phyloP scores from a whole-genome alignment of 2,113 vertebrate species.

The Mastomys coucha region DNA sequence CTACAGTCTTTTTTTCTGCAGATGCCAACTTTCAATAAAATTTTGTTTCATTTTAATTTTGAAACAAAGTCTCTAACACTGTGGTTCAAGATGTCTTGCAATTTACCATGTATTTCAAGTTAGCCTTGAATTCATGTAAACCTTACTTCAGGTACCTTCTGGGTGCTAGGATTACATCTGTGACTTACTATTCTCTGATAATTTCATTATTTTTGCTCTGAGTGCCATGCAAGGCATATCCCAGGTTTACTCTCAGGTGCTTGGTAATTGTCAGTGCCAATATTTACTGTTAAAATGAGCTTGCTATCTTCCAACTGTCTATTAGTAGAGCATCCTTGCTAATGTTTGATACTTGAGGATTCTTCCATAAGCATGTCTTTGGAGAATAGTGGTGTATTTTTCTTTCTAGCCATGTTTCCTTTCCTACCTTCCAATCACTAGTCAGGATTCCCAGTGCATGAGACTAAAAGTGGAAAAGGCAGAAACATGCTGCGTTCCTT shows the following conservation, averaged over 20 bases:
- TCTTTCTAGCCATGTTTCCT: not conserved
- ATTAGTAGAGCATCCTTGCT: not conserved
- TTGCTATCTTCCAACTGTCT: not conserved
- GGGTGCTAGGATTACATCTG: not conserved
- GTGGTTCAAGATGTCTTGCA: not conserved
- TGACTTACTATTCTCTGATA: not conserved
- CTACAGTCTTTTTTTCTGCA: too few relatives aligned
- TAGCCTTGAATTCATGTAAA: not conserved
- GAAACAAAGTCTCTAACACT: not conserved
- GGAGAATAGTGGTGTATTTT: not conserved
- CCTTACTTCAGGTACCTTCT: not conserved
- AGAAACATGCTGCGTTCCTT: too few relatives aligned
- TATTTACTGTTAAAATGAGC: not conserved
- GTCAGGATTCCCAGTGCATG: not conserved
- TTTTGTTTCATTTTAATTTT: not conserved
- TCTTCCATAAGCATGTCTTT: not conserved
- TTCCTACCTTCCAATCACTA: not conserved
- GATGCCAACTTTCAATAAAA: not conserved
- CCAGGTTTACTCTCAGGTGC: not conserved
- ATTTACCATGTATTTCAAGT: not conserved
- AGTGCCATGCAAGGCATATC: not conserved
- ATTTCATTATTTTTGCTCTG: not conserved
- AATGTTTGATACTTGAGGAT: not conserved
- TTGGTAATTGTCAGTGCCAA: not conserved
- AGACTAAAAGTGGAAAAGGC: not conserved